Percentiles rank a stretch among this genome's conserved stretches.
Conservation (phyloP, 2,113 vertebrate genomes). For the Leptosomus discolor region DNA sequence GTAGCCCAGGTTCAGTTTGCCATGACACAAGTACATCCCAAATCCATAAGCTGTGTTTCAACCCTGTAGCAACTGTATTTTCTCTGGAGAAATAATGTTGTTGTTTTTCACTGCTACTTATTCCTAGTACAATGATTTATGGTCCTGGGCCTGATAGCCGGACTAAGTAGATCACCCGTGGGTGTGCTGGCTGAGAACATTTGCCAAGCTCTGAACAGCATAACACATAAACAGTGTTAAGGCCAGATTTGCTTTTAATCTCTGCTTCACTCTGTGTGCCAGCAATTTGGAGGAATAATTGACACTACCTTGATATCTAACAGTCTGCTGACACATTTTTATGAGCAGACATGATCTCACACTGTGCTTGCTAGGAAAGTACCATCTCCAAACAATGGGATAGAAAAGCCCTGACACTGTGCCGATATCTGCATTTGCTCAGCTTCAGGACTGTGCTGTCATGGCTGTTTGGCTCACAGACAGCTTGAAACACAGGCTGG, state of each 20-base stretch:
- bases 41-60: not conserved
- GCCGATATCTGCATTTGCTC: not conserved
- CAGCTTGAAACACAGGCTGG: not conserved
- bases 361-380: not conserved
- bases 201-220: not conserved
- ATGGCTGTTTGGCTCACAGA: not conserved
- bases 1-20: not conserved
- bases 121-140: not conserved
- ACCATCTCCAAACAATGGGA: not conserved
- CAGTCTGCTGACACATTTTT: not conserved
- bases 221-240: not conserved
- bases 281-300: slow-evolving; percentile 15
- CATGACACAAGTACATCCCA: not conserved
- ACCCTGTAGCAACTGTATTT: not conserved
- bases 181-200: not conserved
- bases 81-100: not conserved
- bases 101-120: not conserved
- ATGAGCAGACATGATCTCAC: slow-evolving; percentile 8
- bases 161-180: not conserved
- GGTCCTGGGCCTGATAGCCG: not conserved
- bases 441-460: not conserved
- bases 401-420: not conserved
- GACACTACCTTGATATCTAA: not conserved
- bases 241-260: slow-evolving; percentile 24
- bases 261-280: not conserved